These are phyloP conservation scores for Balearica regulorum DNA, from an alignment of 2,797 vertebrate species.

Conservation along the genomic window DNA sequence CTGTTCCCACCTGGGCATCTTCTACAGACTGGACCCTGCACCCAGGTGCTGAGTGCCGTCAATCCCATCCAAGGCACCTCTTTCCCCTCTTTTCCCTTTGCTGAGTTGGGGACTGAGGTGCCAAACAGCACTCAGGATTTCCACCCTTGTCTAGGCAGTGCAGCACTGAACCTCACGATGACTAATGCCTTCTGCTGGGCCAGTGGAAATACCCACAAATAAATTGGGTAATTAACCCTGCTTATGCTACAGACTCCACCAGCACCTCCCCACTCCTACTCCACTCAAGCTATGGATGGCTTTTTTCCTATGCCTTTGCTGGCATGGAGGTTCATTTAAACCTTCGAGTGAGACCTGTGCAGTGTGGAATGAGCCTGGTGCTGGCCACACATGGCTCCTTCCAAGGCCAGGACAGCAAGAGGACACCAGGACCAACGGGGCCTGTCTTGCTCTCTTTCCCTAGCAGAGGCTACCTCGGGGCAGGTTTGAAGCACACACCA, in stretches of 20 bases:
- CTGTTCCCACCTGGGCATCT: neutral
- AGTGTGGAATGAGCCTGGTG: neutral
- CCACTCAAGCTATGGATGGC: neutral
- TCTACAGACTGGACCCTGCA: neutral
- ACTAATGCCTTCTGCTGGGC: neutral
- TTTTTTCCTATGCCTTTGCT: neutral
- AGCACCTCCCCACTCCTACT: too few relatives aligned
- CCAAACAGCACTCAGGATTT: neutral
- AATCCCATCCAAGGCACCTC: neutral
- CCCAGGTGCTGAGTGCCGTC: neutral
- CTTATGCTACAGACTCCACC: neutral
- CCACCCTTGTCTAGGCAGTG: neutral
- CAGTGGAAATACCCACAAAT: neutral
- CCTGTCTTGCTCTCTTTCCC: neutral
- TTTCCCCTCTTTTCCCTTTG: neutral
- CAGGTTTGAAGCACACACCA: neutral
- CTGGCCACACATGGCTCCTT: accelerated
- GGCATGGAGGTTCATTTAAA: neutral
- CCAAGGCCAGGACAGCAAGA: neutral
- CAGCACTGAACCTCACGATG: neutral
- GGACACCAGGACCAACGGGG: neutral
- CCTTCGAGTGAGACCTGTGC: neutral
- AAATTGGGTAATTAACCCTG: neutral
- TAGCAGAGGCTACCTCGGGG: neutral
- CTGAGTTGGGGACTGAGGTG: neutral